Conservation (phyloP, 2,113 vertebrate genomes). For the Fregata magnificens region DNA sequence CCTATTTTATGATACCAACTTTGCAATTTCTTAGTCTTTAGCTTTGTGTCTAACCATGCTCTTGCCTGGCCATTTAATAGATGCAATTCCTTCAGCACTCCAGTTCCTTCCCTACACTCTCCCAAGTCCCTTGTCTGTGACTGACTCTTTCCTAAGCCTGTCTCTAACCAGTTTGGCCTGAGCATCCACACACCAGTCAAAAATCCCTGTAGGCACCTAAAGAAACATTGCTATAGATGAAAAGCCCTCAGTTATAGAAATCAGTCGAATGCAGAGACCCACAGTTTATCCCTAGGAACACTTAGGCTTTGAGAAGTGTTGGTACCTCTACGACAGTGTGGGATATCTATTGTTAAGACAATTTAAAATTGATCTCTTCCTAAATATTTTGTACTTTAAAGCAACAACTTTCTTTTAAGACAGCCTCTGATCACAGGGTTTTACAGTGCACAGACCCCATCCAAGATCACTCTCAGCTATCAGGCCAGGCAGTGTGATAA, state of each 20-base stretch:
- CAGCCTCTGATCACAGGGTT: not conserved
- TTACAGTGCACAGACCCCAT: not conserved
- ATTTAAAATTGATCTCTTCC: not conserved
- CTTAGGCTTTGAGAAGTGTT: not conserved
- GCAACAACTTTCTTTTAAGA: not conserved
- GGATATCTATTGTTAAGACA: not conserved
- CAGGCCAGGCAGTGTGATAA: not conserved
- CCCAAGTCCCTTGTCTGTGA: too few relatives aligned
- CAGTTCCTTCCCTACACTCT: not conserved
- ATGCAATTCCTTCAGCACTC: not conserved
- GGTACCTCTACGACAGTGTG: not conserved
- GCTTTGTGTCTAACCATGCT: not conserved
- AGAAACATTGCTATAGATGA: not conserved
- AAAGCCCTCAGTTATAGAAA: not conserved
- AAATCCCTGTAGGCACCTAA: not conserved
- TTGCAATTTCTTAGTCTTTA: not conserved
- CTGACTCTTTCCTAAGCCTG: not conserved
- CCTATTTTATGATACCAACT: not conserved
- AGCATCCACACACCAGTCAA: not conserved
- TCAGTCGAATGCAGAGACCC: not conserved
- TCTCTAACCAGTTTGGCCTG: not conserved
- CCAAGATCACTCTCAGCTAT: not conserved
- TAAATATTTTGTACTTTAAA: not conserved
- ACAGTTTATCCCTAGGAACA: not conserved
- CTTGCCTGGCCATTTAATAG: not conserved